Percentiles rank a stretch among this genome's conserved stretches.
Evolutionary conservation across 2,888 invertebrate species (phyloP).

Genomic region (Apantesis nais): DNA sequence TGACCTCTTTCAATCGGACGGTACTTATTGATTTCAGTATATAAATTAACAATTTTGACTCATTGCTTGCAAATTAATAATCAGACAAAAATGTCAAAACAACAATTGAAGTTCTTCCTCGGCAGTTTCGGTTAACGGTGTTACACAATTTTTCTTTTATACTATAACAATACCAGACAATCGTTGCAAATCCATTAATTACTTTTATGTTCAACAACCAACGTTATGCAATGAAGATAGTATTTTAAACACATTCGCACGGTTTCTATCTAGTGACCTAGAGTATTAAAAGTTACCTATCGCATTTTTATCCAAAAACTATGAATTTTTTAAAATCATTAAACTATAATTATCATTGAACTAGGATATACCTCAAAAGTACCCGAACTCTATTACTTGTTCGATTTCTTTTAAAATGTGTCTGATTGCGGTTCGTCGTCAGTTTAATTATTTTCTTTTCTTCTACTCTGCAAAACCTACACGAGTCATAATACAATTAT

Average conservation of each 20-base stretch:
- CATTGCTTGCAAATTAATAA: slow-evolving; percentile 52
- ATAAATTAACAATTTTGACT: slow-evolving; percentile 33
- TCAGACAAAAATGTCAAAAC: slow-evolving; percentile 49
- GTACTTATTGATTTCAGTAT: slow-evolving; percentile 29
- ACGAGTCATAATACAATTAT: too few species aligned
- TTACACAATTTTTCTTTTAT: slow-evolving; percentile 45
- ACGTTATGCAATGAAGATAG: slow-evolving; percentile 26
- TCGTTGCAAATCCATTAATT: slow-evolving; percentile 28
- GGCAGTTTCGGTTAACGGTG: slow-evolving; percentile 20
- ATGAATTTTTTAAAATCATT: background rate
- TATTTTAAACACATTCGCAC: slow-evolving; percentile 8
- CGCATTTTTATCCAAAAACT: too few species aligned
- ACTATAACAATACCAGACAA: slow-evolving; percentile 26
- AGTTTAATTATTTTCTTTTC: too few species aligned
- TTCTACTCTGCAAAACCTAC: background rate
- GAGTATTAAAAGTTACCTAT: background rate
- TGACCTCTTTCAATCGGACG: slow-evolving; percentile 29
- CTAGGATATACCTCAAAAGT: too few species aligned
- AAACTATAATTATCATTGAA: too few species aligned
- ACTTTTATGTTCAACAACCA: slow-evolving; percentile 20
- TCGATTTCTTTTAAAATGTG: background rate
- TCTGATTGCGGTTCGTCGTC: too few species aligned
- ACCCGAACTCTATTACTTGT: too few species aligned
- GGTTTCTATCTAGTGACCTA: slow-evolving; percentile 12
- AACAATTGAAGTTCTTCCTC: slow-evolving; percentile 41